phyloP scores from a whole-genome alignment of 2,797 vertebrate species.

The Chloroceryle inda region DNA sequence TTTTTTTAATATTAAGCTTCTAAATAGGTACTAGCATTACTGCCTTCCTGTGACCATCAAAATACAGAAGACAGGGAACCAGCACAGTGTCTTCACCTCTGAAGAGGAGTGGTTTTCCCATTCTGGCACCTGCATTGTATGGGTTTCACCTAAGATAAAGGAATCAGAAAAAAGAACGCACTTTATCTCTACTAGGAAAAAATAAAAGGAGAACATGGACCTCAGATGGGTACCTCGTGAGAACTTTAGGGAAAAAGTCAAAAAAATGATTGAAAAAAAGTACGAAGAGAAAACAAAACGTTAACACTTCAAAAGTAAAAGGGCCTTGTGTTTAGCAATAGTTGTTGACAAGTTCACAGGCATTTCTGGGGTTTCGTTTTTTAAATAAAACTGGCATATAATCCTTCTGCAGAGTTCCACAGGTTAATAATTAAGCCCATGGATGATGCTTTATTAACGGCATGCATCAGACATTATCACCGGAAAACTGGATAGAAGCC shows the following conservation, averaged over 20 bases:
- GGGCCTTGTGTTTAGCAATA: not conserved
- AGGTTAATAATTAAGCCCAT: constrained; percentile 48
- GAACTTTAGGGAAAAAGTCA: not conserved
- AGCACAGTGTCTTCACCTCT: not conserved
- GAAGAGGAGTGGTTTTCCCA: not conserved
- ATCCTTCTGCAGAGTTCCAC: not conserved
- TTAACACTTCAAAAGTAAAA: not conserved
- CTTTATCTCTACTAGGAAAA: not conserved
- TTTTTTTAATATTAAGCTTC: not conserved
- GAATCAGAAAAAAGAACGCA: not conserved
- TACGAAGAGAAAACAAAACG: not conserved
- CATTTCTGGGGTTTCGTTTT: not conserved
- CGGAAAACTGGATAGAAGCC: constrained; percentile 7
- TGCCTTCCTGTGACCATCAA: not conserved
- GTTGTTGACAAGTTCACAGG: not conserved
- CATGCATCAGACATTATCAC: constrained; percentile 31
- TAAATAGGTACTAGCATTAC: not conserved
- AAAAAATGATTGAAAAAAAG: not conserved
- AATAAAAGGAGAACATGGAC: not conserved
- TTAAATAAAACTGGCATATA: not conserved
- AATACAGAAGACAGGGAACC: not conserved
- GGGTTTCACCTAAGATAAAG: not conserved
- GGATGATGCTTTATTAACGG: constrained; percentile 31
- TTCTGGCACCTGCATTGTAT: accelerated
- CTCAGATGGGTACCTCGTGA: not conserved